These are phyloP conservation scores for Philhelius pedissequus DNA, from an alignment of 2,888 invertebrate species.

Conservation along the genomic window DNA sequence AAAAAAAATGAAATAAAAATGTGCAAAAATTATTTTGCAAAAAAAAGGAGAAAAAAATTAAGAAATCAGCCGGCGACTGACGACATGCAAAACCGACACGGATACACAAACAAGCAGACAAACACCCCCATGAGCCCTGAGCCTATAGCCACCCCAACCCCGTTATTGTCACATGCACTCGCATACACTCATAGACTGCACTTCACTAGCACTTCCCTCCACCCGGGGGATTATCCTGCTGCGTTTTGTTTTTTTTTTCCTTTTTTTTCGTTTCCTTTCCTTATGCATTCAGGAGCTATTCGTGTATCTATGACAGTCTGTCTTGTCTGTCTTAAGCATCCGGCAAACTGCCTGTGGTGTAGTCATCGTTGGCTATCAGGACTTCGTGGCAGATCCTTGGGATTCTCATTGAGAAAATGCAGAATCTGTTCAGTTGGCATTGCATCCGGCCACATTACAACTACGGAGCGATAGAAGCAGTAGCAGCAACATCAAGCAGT, in stretches of 20 bases:
- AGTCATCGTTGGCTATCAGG: conserved; percentile 12
- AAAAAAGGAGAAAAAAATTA: conserved; percentile 47
- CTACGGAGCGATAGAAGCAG: background rate
- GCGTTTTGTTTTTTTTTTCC: conserved; percentile 24
- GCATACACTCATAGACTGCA: conserved; percentile 41
- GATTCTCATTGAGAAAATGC: conserved; percentile 1
- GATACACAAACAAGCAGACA: conserved; percentile 63
- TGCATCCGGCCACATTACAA: conserved; percentile 65
- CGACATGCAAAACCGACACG: conserved; percentile 64
- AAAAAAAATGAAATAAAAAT: conserved; percentile 23
- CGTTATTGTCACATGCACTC: conserved; percentile 49
- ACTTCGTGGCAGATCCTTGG: background rate
- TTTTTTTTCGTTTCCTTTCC: background rate
- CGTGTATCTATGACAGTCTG: conserved; percentile 46
- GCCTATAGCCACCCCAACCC: conserved; percentile 28
- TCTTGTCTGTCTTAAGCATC: conserved; percentile 43
- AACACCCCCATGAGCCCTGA: conserved; percentile 53
- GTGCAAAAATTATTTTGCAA: conserved; percentile 51
- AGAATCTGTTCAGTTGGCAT: conserved; percentile 31
- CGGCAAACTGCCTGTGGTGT: conserved; percentile 53
- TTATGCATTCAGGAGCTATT: conserved; percentile 26
- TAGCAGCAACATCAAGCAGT: background rate
- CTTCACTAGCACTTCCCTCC: conserved; percentile 18
- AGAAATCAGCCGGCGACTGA: conserved; percentile 60
- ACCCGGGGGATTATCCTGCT: conserved; percentile 50